Conservation (phyloP, 2,113 vertebrate species). For the Pelvicachromis taeniatus region DNA sequence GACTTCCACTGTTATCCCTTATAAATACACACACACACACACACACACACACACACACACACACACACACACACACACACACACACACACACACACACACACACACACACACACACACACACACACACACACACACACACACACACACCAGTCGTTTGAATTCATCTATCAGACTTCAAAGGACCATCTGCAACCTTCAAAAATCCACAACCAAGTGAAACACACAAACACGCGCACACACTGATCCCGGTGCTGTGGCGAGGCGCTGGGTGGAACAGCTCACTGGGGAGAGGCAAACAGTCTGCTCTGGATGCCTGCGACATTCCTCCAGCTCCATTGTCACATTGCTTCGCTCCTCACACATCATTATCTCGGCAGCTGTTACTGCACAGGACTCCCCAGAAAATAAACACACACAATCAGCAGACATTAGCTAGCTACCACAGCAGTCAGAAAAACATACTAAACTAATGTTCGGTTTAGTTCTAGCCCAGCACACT, state of each 20-base stretch:
- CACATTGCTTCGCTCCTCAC: slow-evolving; percentile 49
- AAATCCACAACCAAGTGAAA: background rate
- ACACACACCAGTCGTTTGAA: background rate
- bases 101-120: too few relatives aligned
- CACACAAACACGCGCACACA: background rate
- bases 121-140: too few relatives aligned
- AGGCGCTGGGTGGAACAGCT: background rate
- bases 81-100: too few relatives aligned
- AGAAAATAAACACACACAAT: slow-evolving; percentile 5
- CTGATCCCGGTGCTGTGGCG: background rate
- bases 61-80: too few relatives aligned
- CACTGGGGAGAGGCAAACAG: slow-evolving; percentile 28
- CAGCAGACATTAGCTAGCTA: background rate
- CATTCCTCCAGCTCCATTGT: slow-evolving; percentile 51
- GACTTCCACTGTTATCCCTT: too few relatives aligned
- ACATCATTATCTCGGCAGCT: slow-evolving; percentile 56
- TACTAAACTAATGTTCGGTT: background rate
- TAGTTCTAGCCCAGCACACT: background rate
- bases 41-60: too few relatives aligned
- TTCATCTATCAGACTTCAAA: background rate
- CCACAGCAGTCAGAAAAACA: background rate
- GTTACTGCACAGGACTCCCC: slow-evolving; percentile 20
- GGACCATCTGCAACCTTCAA: slow-evolving; percentile 5
- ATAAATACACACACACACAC: too few relatives aligned
- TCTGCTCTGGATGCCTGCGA: slow-evolving; percentile 19